phyloP scores from a whole-genome alignment of 2,113 vertebrate species.

The Colossoma macropomum region DNA sequence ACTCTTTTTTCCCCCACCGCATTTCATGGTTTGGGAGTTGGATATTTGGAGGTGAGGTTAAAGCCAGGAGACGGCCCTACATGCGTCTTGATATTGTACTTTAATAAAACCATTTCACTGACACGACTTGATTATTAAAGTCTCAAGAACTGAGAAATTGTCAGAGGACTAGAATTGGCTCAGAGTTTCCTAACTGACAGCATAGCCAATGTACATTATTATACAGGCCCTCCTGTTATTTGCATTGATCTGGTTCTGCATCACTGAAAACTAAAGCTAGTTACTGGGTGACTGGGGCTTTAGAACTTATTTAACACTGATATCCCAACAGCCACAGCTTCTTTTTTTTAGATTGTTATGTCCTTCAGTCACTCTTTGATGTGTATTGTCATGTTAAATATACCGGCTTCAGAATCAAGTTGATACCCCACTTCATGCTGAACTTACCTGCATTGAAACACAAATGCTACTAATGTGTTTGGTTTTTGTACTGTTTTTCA shows the following conservation, averaged over 20 bases:
- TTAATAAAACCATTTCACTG: not conserved
- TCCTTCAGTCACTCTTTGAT: no score
- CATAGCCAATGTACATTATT: not conserved
- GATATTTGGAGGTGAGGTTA: slow-evolving; percentile 1
- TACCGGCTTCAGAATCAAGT: no score
- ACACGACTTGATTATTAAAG: not conserved
- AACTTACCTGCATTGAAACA: no score
- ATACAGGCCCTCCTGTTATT: not conserved
- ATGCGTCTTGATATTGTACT: not conserved
- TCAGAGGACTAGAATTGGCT: not conserved
- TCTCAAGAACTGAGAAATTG: not conserved
- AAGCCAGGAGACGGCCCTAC: not conserved
- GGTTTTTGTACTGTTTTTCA: no score
- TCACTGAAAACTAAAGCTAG: not conserved
- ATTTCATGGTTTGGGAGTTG: not conserved
- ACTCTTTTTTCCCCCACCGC: not conserved
- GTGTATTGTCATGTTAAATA: no score
- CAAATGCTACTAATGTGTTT: no score
- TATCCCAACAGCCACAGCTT: no score
- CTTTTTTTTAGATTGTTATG: no score
- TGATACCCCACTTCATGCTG: no score
- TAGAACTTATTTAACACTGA: no score
- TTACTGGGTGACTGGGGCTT: no score
- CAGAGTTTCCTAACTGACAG: no score
- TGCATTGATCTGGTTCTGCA: not conserved